Evolutionary conservation across 2,113 vertebrate species (phyloP), one percentile per base, ranked within the genome.

Genomic region (Muntiacus muntjak): DNA sequence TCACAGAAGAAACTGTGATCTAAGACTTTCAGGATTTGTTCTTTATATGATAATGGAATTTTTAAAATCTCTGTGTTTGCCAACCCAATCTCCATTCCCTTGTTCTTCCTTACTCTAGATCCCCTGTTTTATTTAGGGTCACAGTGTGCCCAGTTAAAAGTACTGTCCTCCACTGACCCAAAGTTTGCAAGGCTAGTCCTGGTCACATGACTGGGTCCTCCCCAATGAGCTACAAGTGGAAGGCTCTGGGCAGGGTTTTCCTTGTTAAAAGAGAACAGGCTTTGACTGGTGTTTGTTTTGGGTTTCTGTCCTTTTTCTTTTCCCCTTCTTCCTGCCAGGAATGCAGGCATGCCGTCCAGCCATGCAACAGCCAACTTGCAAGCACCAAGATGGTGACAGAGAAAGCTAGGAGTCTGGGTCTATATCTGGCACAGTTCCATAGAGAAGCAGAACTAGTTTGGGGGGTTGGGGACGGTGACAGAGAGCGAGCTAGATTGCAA

Each of bases 281-380:
- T 71, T 54, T 33, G 21, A 9, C 33, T 71, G 25, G 30, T 30
- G 3, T 85, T 91, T 89, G 55, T 10, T 67, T 94, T 43, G 21
- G n/a, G 43, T 93, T 71, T 71, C 60, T 88, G 19, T 21, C 47
- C 40, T 74, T 76, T 95, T 55, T 1, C 25, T 87, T 64, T 97
- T 15, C 30, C 9, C 9, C 17, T 82, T 67, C 23, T 36, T 78
- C 45, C 40, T 94, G 30, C 15, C 45, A 76, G 30, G 47, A 28
- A 60, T 64, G 45, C 5, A 57, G 87, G 62, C 58, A 52, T 11
- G 3, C 40, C 3, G 17, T 15, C 50, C 83, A n/a, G 14, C 3
- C 25, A 25, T 76, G 36, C 14, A 1, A 23, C 14, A 45, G 36
- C 28, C 17, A 60, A 26, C 64, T 86, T 33, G 43, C 12, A 88